Evolutionary conservation across 2,113 vertebrate genomes (phyloP), one percentile per base, ranked within the genome.

Genomic region (Rallus limicola): DNA sequence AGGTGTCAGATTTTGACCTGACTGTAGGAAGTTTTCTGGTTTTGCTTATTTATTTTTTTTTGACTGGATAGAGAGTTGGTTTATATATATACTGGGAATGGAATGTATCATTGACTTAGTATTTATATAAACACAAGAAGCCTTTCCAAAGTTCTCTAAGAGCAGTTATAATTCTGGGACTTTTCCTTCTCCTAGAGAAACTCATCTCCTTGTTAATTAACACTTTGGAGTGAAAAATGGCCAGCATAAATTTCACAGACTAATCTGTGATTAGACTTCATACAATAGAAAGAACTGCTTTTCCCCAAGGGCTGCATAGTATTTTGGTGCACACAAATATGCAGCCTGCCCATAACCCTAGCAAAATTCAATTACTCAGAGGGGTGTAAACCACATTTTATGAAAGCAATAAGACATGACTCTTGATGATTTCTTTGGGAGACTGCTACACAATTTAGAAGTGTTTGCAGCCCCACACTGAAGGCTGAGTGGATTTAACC

Each of bases 351-450:
- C 56, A 86, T 91, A 97, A 93, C 46, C 67, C 56, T 76, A 52
- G 90, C 60, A 94, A 94, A 96, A 96, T 95, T 95, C 85, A 95
- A 92, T 97, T 97, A 92, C 88, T 89, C 90, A 91, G 92, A 92
- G 80, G 93, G 88, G 83, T 93, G 65, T 94, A 96, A 97, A 93
- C 86, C 34, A 87, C 74, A 63, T 93, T 97, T 97, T 95, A 97
- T 94, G 88, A 94, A 95, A 95, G 88, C 86, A 96, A 24, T 82
- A 93, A 97, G 83, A 92, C 69, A 92, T 94, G 93, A 93, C 77
- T 96, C 77, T 86, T 84, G 42, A 55, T 96, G 78, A 89, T 97
- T 96, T 95, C 93, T 91, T 56, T 88, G 69, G 81, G 82, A 91
- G 67, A 65, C 58, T 85, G 74, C 58, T 72, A 65, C 55, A 94